Percentiles rank a stretch among this genome's conserved stretches.
phyloP scores from a whole-genome alignment of 1,140 invertebrate genomes.

The Scylla paramamosain region DNA sequence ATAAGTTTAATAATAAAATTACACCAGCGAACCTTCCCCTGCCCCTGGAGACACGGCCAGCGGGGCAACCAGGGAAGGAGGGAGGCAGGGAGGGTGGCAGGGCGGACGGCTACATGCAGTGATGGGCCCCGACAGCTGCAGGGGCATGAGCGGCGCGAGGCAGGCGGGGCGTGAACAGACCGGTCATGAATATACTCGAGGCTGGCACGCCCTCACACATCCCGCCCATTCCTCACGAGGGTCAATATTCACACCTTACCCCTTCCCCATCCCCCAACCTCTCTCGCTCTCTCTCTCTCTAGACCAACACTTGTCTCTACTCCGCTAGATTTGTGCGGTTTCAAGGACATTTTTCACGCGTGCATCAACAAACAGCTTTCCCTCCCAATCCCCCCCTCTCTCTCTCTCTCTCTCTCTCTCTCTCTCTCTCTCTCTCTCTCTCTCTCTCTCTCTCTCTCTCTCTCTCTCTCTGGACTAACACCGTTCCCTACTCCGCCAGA shows the following conservation, averaged over 20 bases:
- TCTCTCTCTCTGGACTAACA: slow-evolving; percentile 7
- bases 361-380: not conserved
- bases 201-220: not conserved
- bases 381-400: not conserved
- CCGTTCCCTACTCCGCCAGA: not conserved
- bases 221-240: not conserved
- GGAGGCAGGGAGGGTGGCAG: not conserved
- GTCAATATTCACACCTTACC: not conserved
- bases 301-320: not conserved
- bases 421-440: slow-evolving; percentile 44
- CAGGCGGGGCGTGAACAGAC: not conserved
- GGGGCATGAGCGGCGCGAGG: not conserved
- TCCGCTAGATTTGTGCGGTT: not conserved
- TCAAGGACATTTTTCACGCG: not conserved
- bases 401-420: slow-evolving; percentile 32
- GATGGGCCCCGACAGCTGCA: not conserved
- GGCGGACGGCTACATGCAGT: not conserved
- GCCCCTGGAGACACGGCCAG: not conserved
- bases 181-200: not conserved
- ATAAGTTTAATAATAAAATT: not conserved
- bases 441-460: slow-evolving; percentile 44
- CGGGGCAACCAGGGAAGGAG: not conserved
- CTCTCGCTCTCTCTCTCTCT: slow-evolving; percentile 37
- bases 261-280: not conserved
- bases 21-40: not conserved